phyloP scores from a whole-genome alignment of 2,113 vertebrate species.

The Aegotheles bennettii region DNA sequence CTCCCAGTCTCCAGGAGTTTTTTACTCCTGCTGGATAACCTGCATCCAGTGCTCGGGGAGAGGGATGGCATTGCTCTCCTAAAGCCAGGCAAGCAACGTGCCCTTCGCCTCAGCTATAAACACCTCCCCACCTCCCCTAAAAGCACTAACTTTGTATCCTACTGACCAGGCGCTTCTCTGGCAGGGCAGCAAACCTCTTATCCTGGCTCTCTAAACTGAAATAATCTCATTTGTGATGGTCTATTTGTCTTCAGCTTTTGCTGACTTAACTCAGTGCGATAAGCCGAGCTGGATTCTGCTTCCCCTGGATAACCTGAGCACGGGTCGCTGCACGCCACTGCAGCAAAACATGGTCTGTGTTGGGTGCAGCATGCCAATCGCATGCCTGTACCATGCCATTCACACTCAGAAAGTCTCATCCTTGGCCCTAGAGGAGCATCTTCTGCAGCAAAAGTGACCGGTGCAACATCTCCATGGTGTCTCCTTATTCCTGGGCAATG shows the following conservation, averaged over 20 bases:
- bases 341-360: fast-evolving
- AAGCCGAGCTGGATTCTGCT: not conserved
- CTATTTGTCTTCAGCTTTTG: not conserved
- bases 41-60: not conserved
- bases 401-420: fast-evolving
- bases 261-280: not conserved
- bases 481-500: not conserved
- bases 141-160: not conserved
- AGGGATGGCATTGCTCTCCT: not conserved
- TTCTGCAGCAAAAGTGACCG: not conserved
- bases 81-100: fast-evolving
- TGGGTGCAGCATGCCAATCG: fast-evolving
- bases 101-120: fast-evolving
- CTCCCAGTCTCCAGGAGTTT: not conserved
- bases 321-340: fast-evolving
- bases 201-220: not conserved
- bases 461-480: not conserved
- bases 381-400: fast-evolving
- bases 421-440: not conserved
- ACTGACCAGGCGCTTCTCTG: fast-evolving
- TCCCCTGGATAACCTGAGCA: fast-evolving
- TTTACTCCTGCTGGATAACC: not conserved
- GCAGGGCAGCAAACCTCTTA: not conserved
- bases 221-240: not conserved
- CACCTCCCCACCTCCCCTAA: fast-evolving